Conservation (phyloP, 1,140 invertebrate species). For the Stegodyphus dumicola region DNA sequence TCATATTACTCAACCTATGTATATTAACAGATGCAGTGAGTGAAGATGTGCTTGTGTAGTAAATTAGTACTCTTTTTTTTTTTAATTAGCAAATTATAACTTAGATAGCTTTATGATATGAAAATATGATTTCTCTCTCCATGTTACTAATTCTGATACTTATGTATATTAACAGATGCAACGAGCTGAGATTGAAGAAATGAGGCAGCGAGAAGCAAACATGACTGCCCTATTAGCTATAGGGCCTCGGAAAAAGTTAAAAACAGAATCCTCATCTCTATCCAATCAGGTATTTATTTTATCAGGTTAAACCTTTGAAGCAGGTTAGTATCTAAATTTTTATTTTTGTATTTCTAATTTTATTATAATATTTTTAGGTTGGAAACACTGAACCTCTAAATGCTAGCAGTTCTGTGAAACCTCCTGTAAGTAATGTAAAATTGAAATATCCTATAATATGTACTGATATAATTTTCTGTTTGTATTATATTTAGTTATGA, state of each 20-base stretch:
- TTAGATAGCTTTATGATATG: not conserved
- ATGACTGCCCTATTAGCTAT: constrained; percentile 94
- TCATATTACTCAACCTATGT: not conserved
- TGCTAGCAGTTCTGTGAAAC: not conserved
- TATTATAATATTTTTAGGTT: constrained; percentile 1
- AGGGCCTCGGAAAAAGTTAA: constrained; percentile 91
- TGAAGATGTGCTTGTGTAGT: constrained; percentile 74
- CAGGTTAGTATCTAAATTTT: not conserved
- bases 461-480: too few relatives aligned
- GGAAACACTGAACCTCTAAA: constrained; percentile 6
- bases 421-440: not conserved
- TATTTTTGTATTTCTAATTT: not conserved
- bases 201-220: constrained; percentile 92
- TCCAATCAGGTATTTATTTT: constrained; percentile 19
- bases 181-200: constrained; percentile 92
- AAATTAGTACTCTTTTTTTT: too few relatives aligned
- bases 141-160: not conserved
- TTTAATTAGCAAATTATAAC: too few relatives aligned
- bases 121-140: not conserved
- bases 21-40: constrained; percentile 85
- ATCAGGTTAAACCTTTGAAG: not conserved
- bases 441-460: too few relatives aligned
- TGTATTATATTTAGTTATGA: too few relatives aligned
- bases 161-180: constrained; percentile 79
- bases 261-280: constrained; percentile 74